Percentiles rank a stretch among this genome's conserved stretches.
Conservation (phyloP, 2,888 invertebrate species). For the Cryptocheilus praepositus region DNA sequence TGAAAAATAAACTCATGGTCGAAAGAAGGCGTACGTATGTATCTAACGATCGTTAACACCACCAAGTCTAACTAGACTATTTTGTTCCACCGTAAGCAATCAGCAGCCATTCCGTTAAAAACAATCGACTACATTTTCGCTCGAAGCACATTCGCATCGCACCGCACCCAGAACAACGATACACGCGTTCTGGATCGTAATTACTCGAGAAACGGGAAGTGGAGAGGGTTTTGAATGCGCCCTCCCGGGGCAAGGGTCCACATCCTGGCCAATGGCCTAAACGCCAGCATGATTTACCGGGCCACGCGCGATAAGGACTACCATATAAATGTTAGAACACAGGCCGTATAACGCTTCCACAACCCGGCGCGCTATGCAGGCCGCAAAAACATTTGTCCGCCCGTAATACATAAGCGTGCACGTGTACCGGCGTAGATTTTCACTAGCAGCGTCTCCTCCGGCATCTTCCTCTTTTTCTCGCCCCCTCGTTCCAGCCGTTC, state of each 20-base stretch:
- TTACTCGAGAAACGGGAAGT: no score
- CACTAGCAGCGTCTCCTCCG: not conserved
- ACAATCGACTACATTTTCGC: no score
- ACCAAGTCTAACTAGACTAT: no score
- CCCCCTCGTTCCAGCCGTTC: slow-evolving; percentile 24
- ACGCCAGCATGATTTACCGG: slow-evolving; percentile 60
- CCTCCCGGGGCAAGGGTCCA: not conserved
- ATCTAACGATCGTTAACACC: no score
- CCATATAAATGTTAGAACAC: slow-evolving; percentile 49
- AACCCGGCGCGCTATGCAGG: not conserved
- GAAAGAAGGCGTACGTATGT: no score
- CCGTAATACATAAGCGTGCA: slow-evolving; percentile 11
- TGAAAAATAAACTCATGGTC: no score
- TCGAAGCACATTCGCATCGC: no score
- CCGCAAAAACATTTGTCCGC: slow-evolving; percentile 19
- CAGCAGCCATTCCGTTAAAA: no score
- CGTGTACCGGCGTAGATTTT: slow-evolving; percentile 13
- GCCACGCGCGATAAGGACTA: slow-evolving; percentile 45
- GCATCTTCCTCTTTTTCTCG: slow-evolving; percentile 18
- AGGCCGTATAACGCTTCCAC: slow-evolving; percentile 32
- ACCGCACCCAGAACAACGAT: no score
- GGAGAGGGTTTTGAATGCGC: slow-evolving; percentile 2
- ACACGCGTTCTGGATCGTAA: no score
- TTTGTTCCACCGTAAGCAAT: no score
- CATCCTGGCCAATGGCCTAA: slow-evolving; percentile 41